Evolutionary conservation across 2,888 invertebrate genomes (phyloP).

Genomic region (Cheilosia vulpina): DNA sequence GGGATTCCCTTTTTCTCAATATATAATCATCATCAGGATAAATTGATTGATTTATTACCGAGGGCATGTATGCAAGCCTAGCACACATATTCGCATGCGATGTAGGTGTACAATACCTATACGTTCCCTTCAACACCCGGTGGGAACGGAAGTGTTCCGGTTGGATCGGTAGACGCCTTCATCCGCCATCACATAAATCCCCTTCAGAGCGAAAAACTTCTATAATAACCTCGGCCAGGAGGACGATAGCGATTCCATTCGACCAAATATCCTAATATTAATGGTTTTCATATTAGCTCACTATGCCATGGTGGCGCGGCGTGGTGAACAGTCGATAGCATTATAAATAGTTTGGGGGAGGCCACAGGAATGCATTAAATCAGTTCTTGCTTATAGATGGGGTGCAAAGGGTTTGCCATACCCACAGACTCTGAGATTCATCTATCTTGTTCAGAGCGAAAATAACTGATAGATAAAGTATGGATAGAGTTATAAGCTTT

Average conservation of each 20-base stretch:
- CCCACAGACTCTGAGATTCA: constrained; percentile 40
- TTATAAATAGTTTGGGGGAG: constrained; percentile 12
- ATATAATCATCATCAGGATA: constrained; percentile 62
- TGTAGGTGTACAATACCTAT: no score
- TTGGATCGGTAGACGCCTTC: constrained; percentile 11
- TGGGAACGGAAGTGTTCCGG: constrained; percentile 31
- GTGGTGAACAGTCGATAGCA: constrained; percentile 34
- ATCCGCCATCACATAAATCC: constrained; percentile 40
- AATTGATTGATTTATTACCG: constrained; percentile 65
- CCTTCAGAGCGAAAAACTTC: constrained; percentile 47
- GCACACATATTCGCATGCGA: not conserved
- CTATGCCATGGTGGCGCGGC: constrained; percentile 32
- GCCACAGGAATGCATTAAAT: constrained; percentile 36
- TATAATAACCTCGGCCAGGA: constrained; percentile 53
- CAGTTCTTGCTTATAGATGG: not conserved
- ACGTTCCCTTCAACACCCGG: not conserved
- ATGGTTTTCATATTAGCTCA: constrained; percentile 63
- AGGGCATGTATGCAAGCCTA: constrained; percentile 14
- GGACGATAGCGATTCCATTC: constrained; percentile 52
- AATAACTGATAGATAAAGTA: constrained; percentile 42
- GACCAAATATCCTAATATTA: constrained; percentile 64
- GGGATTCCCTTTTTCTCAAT: constrained; percentile 44
- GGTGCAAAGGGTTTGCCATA: constrained; percentile 11
- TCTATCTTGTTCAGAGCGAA: constrained; percentile 55
- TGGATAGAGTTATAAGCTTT: constrained; percentile 16